These are phyloP conservation scores for Anagrus nilaparvatae DNA, from an alignment of 1,140 invertebrate species.

Conservation along the genomic window DNA sequence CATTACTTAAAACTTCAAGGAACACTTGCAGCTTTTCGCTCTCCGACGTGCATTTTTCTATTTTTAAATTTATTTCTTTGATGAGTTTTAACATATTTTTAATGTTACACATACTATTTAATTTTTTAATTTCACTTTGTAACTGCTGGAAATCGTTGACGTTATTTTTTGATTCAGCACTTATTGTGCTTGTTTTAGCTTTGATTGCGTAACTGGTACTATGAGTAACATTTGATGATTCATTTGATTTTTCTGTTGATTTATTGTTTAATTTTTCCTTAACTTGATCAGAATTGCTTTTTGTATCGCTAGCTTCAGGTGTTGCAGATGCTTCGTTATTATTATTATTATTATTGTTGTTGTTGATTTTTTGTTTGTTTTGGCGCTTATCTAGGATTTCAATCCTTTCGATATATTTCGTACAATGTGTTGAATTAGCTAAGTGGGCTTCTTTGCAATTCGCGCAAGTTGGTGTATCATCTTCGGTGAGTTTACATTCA, in stretches of 20 bases:
- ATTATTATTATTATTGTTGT: too few relatives aligned
- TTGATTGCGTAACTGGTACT: too few relatives aligned
- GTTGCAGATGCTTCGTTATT: too few relatives aligned
- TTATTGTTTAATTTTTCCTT: too few relatives aligned
- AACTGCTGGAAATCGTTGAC: conserved; percentile 5
- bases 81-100: conserved; percentile 3
- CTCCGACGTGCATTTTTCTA: conserved; percentile 1
- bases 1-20: conserved; percentile 3
- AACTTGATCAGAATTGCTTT: too few relatives aligned
- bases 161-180: too few relatives aligned
- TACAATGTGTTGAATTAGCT: conserved; percentile 19
- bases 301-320: too few relatives aligned
- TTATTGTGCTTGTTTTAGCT: too few relatives aligned
- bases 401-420: conserved; percentile 10
- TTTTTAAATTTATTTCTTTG: conserved; percentile 3
- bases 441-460: conserved; percentile 27
- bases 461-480: conserved; percentile 20
- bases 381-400: too few relatives aligned
- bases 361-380: too few relatives aligned
- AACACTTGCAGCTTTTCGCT: background rate
- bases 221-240: too few relatives aligned
- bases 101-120: conserved; percentile 5
- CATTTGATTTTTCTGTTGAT: too few relatives aligned
- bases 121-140: conserved; percentile 4
- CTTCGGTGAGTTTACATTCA: conserved; percentile 20